Base-by-base conservation (phyloP, 2,113 vertebrate genomes). In the Istiophorus platypterus region DNA sequence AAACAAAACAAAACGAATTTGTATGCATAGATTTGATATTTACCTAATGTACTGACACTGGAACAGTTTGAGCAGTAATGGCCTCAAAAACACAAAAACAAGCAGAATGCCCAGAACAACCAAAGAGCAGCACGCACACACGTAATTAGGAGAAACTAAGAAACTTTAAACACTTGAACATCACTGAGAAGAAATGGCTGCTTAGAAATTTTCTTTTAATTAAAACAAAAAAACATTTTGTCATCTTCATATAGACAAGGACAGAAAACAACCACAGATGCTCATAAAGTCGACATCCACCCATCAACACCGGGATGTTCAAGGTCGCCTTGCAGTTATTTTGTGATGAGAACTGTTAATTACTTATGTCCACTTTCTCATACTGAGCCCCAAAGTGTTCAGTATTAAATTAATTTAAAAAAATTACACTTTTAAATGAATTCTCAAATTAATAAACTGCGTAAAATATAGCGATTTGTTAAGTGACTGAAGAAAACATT, bases 21-120 rank as follows among this genome's bases (percentile, higher is more conserved):
- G 26, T 72, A 73, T 84, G 81, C 78, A 79, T 88, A 84, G 81
- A 77, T 74, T 34, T 57, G 76, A 39, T 39, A 80, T 62, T 47
- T 4, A 66, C 61, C 51, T 54, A 14, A 69, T 59, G 65, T 76
- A 80, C 63, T 56, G 72, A 80, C 71, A 72, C 62, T 13, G n/a
- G n/a, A n/a, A n/a, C n/a, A 77, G 52, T 26, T 56, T 10, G 41
- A 79, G 74, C 61, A 12, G 66, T 42, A 9, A 66, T 29, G 56
- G 34, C 31, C 57, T 49, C 26, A 37, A 29, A 51, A 78, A 14
- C 41, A 42, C 54, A 45, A 51, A 56, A 27, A 64, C 70, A 54
- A 58, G 57, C 56, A 67, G 57, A 62, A 69, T 8, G 7, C 37
- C 54, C 37, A 31, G 52, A 45, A 71, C 74, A 15, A 72, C 29